Evolutionary conservation across 2,888 invertebrate species (phyloP).

Genomic region (Tethea ocularis): DNA sequence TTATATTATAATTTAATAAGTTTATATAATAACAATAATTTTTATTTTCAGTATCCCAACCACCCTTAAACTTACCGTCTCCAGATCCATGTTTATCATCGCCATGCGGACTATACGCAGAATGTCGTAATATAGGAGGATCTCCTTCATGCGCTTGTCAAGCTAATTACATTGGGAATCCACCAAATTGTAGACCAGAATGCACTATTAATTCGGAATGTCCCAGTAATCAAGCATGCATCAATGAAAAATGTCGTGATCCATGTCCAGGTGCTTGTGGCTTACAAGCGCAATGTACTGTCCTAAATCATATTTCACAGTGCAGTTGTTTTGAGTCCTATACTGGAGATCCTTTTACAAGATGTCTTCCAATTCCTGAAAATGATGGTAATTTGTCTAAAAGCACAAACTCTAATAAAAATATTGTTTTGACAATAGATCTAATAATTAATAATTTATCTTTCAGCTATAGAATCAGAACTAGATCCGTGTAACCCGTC

Average conservation of each 20-base stretch:
- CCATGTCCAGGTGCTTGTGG: conserved; percentile 88
- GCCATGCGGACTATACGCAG: conserved; percentile 87
- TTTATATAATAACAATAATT: conserved; percentile 2
- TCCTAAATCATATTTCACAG: conserved; percentile 86
- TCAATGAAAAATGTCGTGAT: conserved; percentile 86
- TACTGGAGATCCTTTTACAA: conserved; percentile 85
- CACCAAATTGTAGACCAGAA: conserved; percentile 88
- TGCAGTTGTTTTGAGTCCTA: conserved; percentile 84
- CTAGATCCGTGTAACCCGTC: conserved; percentile 86
- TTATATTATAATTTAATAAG: background rate
- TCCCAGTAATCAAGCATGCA: conserved; percentile 85
- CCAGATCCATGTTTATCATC: conserved; percentile 86
- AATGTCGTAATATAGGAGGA: conserved; percentile 83
- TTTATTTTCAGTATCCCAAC: conserved; percentile 61
- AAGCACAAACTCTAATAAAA: background rate
- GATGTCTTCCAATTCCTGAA: conserved; percentile 60
- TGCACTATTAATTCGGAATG: conserved; percentile 89
- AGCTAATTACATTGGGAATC: conserved; percentile 84
- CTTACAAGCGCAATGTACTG: conserved; percentile 80
- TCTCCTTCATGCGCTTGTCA: conserved; percentile 85
- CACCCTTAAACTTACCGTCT: conserved; percentile 45
- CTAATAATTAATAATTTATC: conserved; percentile 18
- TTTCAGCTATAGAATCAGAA: conserved; percentile 52
- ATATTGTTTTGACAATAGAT: background rate
- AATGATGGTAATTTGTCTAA: conserved; percentile 56